Evolutionary conservation across 2,888 invertebrate species (phyloP).

Genomic region (Andricus quercusramuli): DNA sequence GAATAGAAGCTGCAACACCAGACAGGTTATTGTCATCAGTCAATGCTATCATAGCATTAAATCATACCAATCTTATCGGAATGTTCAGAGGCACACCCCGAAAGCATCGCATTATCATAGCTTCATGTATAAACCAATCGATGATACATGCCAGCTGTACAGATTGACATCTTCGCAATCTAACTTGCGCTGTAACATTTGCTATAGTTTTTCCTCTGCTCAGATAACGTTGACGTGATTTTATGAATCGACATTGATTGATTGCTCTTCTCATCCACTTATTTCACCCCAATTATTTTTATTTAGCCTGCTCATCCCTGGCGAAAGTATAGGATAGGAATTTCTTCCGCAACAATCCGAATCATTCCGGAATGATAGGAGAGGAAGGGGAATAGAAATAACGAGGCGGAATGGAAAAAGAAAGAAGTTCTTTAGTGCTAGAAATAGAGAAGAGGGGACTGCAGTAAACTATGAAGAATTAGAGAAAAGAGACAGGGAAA

Average conservation of each 20-base stretch:
- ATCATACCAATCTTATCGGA: slow-evolving; percentile 29
- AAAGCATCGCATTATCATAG: slow-evolving; percentile 33
- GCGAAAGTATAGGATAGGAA: too few relatives aligned
- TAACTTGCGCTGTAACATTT: slow-evolving; percentile 20
- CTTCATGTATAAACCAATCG: slow-evolving; percentile 27
- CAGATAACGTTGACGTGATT: slow-evolving; percentile 30
- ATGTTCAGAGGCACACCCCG: slow-evolving; percentile 1
- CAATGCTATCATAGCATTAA: slow-evolving; percentile 32
- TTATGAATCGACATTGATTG: slow-evolving; percentile 6
- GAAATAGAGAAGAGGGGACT: too few relatives aligned
- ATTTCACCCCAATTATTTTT: neutral
- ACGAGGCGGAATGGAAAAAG: too few relatives aligned
- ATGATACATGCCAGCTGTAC: slow-evolving; percentile 11
- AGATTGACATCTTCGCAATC: slow-evolving; percentile 34
- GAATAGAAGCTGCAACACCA: neutral
- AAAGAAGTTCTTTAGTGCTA: too few relatives aligned
- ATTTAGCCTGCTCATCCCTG: neutral
- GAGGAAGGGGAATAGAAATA: too few relatives aligned
- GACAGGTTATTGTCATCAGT: slow-evolving; percentile 21
- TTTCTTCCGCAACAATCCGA: too few relatives aligned
- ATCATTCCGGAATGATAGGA: too few relatives aligned
- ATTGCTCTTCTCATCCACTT: neutral
- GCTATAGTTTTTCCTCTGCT: neutral
- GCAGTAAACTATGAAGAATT: too few relatives aligned
- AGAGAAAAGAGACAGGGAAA: too few relatives aligned